phyloP scores from a whole-genome alignment of 2,888 invertebrate genomes.

The Andrena trimmerana region DNA sequence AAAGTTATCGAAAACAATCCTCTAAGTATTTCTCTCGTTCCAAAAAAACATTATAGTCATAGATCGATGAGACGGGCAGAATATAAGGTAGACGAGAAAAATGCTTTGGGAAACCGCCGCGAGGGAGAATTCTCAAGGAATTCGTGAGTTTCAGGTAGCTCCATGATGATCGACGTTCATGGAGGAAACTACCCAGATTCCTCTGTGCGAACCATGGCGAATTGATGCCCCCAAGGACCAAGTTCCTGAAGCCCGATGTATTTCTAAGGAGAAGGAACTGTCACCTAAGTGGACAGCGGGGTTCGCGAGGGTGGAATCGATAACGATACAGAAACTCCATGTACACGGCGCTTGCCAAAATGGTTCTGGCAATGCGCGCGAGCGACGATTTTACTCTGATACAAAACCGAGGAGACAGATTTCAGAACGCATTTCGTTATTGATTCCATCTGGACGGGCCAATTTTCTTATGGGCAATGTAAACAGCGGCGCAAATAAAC shows the following conservation, averaged over 20 bases:
- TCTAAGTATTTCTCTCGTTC: background rate
- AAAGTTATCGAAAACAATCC: constrained; percentile 2
- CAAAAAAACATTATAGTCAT: background rate
- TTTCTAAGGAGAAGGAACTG: constrained; percentile 24
- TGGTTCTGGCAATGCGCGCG: constrained; percentile 21
- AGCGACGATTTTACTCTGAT: constrained; percentile 27
- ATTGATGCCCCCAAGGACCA: background rate
- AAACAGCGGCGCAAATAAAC: constrained; percentile 1
- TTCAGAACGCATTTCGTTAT: constrained; percentile 27
- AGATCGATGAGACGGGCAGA: background rate
- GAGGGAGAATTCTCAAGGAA: background rate
- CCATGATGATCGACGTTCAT: background rate
- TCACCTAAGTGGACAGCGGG: constrained; percentile 34
- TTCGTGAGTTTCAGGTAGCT: background rate
- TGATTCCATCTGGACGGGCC: constrained; percentile 5
- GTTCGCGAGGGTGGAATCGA: constrained; percentile 29
- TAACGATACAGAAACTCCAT: constrained; percentile 32
- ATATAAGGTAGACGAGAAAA: constrained; percentile 3
- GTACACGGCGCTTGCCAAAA: constrained; percentile 40
- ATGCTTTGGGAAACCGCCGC: background rate
- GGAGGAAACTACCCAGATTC: background rate
- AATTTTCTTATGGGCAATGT: background rate
- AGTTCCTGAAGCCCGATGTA: constrained; percentile 26
- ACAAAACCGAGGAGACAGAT: constrained; percentile 4
- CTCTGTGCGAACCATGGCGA: background rate